Evolutionary conservation across 2,797 vertebrate genomes (phyloP), one percentile per base, ranked within the genome.

Genomic region (Acanthis flammea): DNA sequence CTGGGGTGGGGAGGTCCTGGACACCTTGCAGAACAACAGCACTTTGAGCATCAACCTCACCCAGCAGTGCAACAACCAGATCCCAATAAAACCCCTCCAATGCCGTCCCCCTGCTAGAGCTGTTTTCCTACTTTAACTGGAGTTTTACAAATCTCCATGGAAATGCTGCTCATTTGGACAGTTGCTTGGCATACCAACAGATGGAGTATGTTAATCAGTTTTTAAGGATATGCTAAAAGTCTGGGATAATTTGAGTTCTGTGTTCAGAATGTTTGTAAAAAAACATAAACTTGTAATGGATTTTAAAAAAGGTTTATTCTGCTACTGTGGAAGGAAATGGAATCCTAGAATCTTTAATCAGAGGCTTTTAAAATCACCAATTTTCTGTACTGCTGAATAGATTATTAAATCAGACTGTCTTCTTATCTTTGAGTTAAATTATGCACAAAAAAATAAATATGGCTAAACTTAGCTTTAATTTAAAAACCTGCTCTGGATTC

Each of bases 131-230:
- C 60, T 85, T 14, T 0, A 23, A 6, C 72, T 3, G 10, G 4
- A 62, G 50, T 14, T 68, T 60, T 39, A 70, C 79, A 73, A 23
- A 82, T 45, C 82, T 47, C 35, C 60, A 18, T 2, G 21, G 83
- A 62, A 90, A 78, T 6, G 58, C 17, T 83, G 93, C 93, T 95
- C 93, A 45, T 9, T 74, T 57, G 30, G 93, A 60, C 75, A 86
- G 51, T 77, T 47, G 61, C 86, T 83, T 63, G 28, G 86, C 65
- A 53, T 12, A 65, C 95, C 83, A 80, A 95, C 94, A 96, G 95
- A 95, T 95, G 96, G 96, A 84, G 95, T 25, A 71, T 81, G 82
- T 25, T 83, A 86, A 94, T 81, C 83, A 39, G 71, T 11, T 90
- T 89, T 71, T 61, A 83, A 88, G 70, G 30, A 41, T 14, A 45